Percentiles rank a stretch among this genome's conserved stretches.
These are phyloP conservation scores for Stegodyphus mimosarum DNA, from an alignment of 1,140 invertebrate genomes.

Conservation along the genomic window DNA sequence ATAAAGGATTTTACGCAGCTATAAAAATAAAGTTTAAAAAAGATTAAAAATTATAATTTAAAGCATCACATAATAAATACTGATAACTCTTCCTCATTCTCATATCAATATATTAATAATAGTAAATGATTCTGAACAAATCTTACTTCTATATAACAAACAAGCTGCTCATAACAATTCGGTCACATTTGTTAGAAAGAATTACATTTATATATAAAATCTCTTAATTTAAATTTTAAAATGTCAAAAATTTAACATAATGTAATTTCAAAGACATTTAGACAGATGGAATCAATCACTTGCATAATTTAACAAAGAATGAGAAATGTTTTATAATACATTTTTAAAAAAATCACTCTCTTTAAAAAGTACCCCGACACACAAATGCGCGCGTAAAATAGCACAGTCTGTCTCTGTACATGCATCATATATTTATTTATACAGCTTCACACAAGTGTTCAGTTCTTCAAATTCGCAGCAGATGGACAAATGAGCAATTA, in stretches of 20 bases:
- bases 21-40: too few species aligned
- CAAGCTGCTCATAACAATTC: too few species aligned
- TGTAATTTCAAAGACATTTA: not conserved
- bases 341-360: constrained; percentile 26
- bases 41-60: too few species aligned
- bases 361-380: constrained; percentile 42
- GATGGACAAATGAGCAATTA: constrained; percentile 50
- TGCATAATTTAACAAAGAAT: not conserved
- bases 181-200: not conserved
- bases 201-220: not conserved
- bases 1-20: too few species aligned
- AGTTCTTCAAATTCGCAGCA: not conserved
- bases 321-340: not conserved
- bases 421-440: constrained; percentile 11
- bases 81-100: too few species aligned
- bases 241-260: not conserved
- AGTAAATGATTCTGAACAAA: too few species aligned
- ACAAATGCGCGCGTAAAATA: constrained; percentile 33
- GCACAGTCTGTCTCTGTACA: constrained; percentile 43
- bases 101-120: too few species aligned
- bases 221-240: not conserved
- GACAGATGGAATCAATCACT: not conserved
- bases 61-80: too few species aligned
- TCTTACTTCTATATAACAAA: too few species aligned
- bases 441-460: not conserved